Percentiles rank a stretch among this genome's conserved stretches.
These are phyloP conservation scores for Rhegmatorhina hoffmannsi DNA, from an alignment of 2,113 vertebrate species.

Conservation along the genomic window DNA sequence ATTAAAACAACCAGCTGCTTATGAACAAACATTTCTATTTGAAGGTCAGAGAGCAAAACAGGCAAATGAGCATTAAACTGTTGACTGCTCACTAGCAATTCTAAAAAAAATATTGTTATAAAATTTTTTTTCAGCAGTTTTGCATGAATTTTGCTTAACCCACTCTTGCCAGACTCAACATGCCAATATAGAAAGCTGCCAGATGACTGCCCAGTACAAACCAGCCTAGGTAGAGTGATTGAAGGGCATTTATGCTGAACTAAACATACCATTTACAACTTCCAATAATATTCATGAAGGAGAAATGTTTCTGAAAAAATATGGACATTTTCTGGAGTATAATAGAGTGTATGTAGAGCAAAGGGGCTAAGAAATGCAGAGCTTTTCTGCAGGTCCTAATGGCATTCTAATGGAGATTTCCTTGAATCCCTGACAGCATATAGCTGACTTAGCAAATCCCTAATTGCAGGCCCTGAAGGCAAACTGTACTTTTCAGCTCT, in stretches of 20 bases:
- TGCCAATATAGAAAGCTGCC: background rate
- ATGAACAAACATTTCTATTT: conserved; percentile 23
- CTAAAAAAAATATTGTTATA: background rate
- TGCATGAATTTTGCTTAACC: background rate
- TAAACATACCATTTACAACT: conserved; percentile 21
- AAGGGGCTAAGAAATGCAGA: conserved; percentile 5
- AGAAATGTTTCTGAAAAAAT: conserved; percentile 18
- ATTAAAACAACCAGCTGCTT: conserved; percentile 28
- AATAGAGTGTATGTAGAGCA: conserved; percentile 1
- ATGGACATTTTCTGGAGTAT: background rate
- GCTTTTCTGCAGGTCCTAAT: conserved; percentile 50
- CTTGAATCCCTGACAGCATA: conserved; percentile 39
- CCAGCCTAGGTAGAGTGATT: background rate
- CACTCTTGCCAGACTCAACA: background rate
- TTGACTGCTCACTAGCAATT: background rate
- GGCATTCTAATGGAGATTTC: conserved; percentile 51
- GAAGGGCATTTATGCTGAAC: background rate
- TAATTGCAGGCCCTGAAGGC: conserved; percentile 62
- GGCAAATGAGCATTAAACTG: background rate
- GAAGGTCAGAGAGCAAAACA: conserved; percentile 8
- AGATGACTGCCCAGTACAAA: background rate
- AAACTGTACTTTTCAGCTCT: conserved; percentile 48
- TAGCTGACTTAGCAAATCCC: conserved; percentile 60
- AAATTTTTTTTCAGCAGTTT: background rate
- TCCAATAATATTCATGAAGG: conserved; percentile 16